Base-by-base conservation (phyloP, 2,888 invertebrate species). In the Steromphala cineraria region DNA sequence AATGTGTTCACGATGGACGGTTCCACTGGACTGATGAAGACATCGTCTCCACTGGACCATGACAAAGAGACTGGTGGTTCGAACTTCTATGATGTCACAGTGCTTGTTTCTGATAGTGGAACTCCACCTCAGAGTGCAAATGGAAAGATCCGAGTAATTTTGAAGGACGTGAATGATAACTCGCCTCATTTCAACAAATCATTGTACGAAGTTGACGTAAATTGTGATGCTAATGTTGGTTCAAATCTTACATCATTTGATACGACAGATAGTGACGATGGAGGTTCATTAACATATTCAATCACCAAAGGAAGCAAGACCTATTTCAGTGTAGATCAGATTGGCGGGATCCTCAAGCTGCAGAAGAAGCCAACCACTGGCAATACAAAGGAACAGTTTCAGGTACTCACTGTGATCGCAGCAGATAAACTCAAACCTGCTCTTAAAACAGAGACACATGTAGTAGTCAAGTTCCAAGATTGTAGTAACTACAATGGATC, bases 1-100 rank as follows among this genome's bases (percentile, higher is more conserved):
- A 40, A 36, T 4, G 2, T 71, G n/a, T 71, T 71, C 36, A 31
- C 24, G 17, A 40, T 71, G 36, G 40, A 71, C n/a, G 2, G n/a
- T 0, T 17, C 15, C n/a, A 36, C 71, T 71, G 71, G 71, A 0
- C 28, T 36, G 36, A 31, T 71, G 31, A 71, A 28, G n/a, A 71
- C 40, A 71, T 15, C 71, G 36, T 31, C 71, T 40, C 71, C 5
- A 40, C 40, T 71, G 13, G 71, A 71, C 36, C 36, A 40, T 40
- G 71, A 71, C 36, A 28, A 71, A 10, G 71, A 40, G n/a, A 71
- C 36, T 36, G 71, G 71, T 31, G 71, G 71, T 19, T 71, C 71
- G 19, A 36, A 13, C 40, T 71, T 71, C 71, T 71, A 71, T 31
- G 71, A 71, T 17, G 36, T 71, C 36, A 36, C 19, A 0, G 36